phyloP scores from a whole-genome alignment of 2,113 vertebrate genomes.

The Erinaceus europaeus region DNA sequence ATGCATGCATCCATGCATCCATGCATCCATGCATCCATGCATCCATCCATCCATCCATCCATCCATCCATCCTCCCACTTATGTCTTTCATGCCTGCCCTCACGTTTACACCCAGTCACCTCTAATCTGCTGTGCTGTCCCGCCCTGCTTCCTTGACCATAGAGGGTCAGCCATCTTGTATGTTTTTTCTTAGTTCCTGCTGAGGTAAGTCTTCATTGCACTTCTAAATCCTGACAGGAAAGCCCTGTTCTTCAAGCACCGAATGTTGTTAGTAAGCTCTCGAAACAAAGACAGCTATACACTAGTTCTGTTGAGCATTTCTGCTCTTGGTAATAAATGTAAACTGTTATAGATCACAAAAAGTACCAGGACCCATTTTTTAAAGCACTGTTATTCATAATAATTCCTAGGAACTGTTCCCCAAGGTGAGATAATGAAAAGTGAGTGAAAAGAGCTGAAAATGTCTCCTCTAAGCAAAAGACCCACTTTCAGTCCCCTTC shows the following conservation, averaged over 20 bases:
- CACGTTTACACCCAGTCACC: background rate
- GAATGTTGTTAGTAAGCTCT: background rate
- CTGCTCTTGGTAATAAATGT: constrained; percentile 39
- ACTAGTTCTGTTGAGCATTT: constrained; percentile 62
- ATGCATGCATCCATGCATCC: too few species aligned
- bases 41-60: too few species aligned
- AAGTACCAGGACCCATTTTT: constrained; percentile 75
- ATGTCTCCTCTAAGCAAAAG: constrained; percentile 66
- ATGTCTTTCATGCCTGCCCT: too few species aligned
- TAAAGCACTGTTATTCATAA: constrained; percentile 72
- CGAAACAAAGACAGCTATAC: background rate
- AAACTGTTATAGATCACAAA: constrained; percentile 73
- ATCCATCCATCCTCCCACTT: too few species aligned
- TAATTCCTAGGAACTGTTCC: constrained; percentile 77
- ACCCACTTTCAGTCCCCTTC: constrained; percentile 64
- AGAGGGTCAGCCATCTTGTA: fast-evolving
- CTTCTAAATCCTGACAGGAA: background rate
- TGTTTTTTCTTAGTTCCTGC: background rate
- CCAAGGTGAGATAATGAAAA: constrained; percentile 76
- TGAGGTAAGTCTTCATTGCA: background rate
- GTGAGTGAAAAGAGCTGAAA: constrained; percentile 67
- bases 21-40: too few species aligned
- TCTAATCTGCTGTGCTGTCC: background rate
- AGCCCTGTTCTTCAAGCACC: background rate
- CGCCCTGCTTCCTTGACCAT: background rate